These are phyloP conservation scores for Psammodynastes pulverulentus DNA, from an alignment of 2,113 vertebrate genomes.

Conservation along the genomic window DNA sequence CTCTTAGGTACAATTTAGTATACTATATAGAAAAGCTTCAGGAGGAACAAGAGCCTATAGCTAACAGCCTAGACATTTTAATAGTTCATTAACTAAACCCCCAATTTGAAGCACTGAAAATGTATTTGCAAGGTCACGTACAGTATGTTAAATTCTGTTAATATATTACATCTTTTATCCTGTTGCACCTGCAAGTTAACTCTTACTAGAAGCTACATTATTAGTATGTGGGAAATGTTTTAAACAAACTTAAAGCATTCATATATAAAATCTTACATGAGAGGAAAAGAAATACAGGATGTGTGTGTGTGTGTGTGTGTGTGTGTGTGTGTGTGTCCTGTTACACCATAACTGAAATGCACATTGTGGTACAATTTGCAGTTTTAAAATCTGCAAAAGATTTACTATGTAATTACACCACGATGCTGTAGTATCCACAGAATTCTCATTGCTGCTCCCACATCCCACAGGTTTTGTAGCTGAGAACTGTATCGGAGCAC, in stretches of 20 bases:
- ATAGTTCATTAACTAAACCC: slow-evolving; percentile 41
- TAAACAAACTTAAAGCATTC: neutral
- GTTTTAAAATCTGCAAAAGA: neutral
- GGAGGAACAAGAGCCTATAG: neutral
- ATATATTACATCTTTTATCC: slow-evolving; percentile 29
- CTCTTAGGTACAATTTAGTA: neutral
- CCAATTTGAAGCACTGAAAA: slow-evolving; percentile 13
- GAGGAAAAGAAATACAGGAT: neutral
- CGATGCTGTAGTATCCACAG: neutral
- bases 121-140: slow-evolving; percentile 26
- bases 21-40: neutral
- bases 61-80: slow-evolving; percentile 27
- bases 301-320: too few species aligned
- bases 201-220: neutral
- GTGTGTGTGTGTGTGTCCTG: too few species aligned
- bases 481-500: neutral
- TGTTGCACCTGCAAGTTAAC: neutral
- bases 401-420: neutral
- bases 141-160: slow-evolving; percentile 33
- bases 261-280: neutral
- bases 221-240: neutral
- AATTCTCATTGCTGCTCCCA: neutral
- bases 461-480: neutral
- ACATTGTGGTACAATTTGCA: neutral
- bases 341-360: neutral